Evolutionary conservation across 1,140 invertebrate species (phyloP).

Genomic region (Trichonephila clavata): DNA sequence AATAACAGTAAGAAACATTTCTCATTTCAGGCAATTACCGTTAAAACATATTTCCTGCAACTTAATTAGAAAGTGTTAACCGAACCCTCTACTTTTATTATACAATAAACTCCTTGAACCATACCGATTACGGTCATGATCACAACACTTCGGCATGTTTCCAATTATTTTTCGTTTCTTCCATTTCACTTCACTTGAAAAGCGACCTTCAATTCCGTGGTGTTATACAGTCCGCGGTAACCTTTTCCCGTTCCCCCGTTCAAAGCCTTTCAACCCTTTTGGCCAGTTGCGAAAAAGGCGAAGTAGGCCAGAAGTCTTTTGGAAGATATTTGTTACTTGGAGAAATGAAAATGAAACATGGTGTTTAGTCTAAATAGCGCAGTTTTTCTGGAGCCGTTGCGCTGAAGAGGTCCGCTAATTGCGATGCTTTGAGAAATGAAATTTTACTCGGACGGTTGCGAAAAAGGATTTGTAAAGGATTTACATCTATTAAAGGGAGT

Average conservation of each 20-base stretch:
- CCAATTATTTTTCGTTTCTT: neutral
- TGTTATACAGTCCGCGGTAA: conserved; percentile 2
- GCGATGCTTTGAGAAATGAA: neutral
- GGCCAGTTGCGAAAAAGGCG: neutral
- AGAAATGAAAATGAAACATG: neutral
- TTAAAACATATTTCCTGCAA: neutral
- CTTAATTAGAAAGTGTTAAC: conserved; percentile 29
- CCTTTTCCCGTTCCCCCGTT: neutral
- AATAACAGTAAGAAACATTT: neutral
- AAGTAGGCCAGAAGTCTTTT: neutral
- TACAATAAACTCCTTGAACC: conserved; percentile 46
- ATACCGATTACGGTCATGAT: conserved; percentile 18
- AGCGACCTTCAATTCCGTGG: neutral
- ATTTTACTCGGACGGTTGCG: neutral
- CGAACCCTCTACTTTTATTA: conserved; percentile 12
- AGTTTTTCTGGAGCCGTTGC: no score
- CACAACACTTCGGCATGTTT: neutral
- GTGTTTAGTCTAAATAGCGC: neutral
- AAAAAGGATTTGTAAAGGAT: no score
- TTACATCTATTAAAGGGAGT: neutral
- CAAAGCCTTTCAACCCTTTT: conserved; percentile 3
- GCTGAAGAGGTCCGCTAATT: neutral
- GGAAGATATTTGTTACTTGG: neutral
- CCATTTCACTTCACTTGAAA: neutral
- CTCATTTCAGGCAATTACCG: neutral